Percentiles rank a stretch among this genome's conserved stretches.
Evolutionary conservation across 2,113 vertebrate genomes (phyloP).

Genomic region (Gavia stellata): DNA sequence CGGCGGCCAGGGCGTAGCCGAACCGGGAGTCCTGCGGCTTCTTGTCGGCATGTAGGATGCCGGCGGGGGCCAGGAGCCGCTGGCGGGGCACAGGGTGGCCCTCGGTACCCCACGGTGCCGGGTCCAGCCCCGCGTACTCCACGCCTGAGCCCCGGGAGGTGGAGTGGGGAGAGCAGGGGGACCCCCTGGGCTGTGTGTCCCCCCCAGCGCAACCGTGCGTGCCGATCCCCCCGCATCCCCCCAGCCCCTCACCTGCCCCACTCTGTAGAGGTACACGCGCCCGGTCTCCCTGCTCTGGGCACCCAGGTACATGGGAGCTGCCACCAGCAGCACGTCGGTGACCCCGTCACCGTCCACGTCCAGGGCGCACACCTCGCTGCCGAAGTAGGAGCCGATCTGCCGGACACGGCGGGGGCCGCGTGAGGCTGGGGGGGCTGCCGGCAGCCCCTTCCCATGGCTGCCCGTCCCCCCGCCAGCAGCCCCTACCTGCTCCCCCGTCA

Average conservation of each 20-base stretch:
- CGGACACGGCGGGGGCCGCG: not conserved
- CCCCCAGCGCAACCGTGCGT: too few species aligned
- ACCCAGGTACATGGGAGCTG: slow-evolving; percentile 91
- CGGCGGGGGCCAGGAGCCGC: slow-evolving; percentile 76
- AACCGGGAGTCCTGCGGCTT: slow-evolving; percentile 86
- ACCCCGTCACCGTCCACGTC: slow-evolving; percentile 85
- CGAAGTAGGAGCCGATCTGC: slow-evolving; percentile 94
- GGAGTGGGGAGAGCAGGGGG: too few species aligned
- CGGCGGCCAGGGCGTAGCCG: slow-evolving; percentile 82
- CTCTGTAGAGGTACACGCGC: slow-evolving; percentile 85
- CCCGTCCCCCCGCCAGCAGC: fast-evolving
- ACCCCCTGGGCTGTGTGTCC: not conserved
- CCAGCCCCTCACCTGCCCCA: slow-evolving; percentile 80
- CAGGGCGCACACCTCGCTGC: slow-evolving; percentile 87
- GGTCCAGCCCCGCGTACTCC: not conserved
- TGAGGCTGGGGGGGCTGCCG: not conserved
- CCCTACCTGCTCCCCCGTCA: slow-evolving; percentile 89
- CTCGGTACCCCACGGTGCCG: fast-evolving
- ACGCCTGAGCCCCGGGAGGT: not conserved
- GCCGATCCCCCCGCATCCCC: too few species aligned
- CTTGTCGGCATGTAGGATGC: slow-evolving; percentile 75
- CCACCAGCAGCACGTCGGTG: slow-evolving; percentile 89
- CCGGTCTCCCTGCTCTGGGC: slow-evolving; percentile 87
- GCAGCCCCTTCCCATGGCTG: fast-evolving
- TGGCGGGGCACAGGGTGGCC: not conserved